These are phyloP conservation scores for Idaea biselata DNA, from an alignment of 2,888 invertebrate species.

Conservation along the genomic window DNA sequence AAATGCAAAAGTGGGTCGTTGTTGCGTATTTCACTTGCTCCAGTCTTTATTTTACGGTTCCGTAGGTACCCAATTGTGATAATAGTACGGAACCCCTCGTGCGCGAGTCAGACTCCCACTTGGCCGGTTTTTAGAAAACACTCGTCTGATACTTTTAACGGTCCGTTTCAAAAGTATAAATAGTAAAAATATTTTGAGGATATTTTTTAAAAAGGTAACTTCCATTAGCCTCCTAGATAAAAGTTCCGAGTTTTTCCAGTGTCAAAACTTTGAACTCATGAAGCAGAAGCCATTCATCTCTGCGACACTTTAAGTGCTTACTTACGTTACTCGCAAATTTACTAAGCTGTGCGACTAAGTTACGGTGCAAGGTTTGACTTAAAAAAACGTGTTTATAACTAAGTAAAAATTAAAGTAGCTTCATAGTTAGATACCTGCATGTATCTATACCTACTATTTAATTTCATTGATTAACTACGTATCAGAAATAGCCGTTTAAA, in stretches of 20 bases:
- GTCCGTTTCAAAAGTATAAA: neutral
- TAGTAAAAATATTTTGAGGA: neutral
- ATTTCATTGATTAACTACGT: neutral
- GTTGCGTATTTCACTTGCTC: no score
- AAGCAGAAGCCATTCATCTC: constrained; percentile 58
- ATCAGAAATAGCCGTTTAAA: no score
- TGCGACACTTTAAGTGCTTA: constrained; percentile 65
- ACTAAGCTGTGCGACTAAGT: constrained; percentile 2
- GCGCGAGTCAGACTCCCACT: no score
- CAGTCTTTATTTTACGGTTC: no score
- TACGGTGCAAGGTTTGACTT: constrained; percentile 8
- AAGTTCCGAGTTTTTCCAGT: constrained; percentile 40
- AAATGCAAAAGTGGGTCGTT: no score
- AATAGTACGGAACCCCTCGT: no score
- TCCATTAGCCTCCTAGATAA: constrained; percentile 40
- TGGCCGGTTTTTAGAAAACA: no score
- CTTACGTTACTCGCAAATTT: constrained; percentile 44
- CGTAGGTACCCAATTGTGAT: no score
- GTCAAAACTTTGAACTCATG: constrained; percentile 51
- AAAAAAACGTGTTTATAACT: constrained; percentile 54
- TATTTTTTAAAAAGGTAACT: constrained; percentile 19
- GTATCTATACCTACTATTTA: neutral
- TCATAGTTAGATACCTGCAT: neutral
- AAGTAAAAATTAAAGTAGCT: neutral
- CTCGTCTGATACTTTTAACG: no score